Evolutionary conservation across 2,888 invertebrate species (phyloP), one percentile per base, ranked within the genome.

Genomic region (Ophonus ardosiacus): DNA sequence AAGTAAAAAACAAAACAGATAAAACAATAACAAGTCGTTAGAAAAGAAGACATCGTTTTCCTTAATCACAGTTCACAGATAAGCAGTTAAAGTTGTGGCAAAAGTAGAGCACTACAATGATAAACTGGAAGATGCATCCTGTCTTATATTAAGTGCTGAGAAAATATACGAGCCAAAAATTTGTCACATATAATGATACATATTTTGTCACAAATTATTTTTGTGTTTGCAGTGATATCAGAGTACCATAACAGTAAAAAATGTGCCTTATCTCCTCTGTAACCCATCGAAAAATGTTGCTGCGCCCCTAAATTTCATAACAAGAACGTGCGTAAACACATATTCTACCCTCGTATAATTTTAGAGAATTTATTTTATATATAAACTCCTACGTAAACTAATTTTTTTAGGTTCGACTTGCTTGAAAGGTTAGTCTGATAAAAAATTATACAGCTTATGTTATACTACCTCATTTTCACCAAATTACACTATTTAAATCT

Each of bases 281-380:
- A 78, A 81, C 81, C 81, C 78, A 61, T 68, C 68, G 81, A 81
- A 81, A 65, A 81, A 81, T 81, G 81, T 74, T 83, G 40, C 61
- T 31, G 21, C 18, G 40, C 76, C 76, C 57, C 74, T 76, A 71
- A 83, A 71, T 83, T 83, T 83, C 83, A 83, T 71, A 76, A 59
- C 83, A 83, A 76, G 76, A 43, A 76, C 83, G 83, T 76, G 83
- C 56, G 83, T 74, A 56, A 57, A 83, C 81, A 78, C 78, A 81
- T 17, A 81, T 63, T 81, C 63, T 63, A 81, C 81, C 51, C 81
- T 81, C 68, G 68, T 63, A 63, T 81, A 38, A 81, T 81, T 81
- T 81, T 51, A 51, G 43, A 2, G 74, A 74, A 74, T 51, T 18
- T 74, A 74, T 74, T 51, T 51, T 51, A 74, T 51, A 74, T 68